Evolutionary conservation across 2,888 invertebrate species (phyloP), one percentile per base, ranked within the genome.

Genomic region (Pristionchus mayeri): DNA sequence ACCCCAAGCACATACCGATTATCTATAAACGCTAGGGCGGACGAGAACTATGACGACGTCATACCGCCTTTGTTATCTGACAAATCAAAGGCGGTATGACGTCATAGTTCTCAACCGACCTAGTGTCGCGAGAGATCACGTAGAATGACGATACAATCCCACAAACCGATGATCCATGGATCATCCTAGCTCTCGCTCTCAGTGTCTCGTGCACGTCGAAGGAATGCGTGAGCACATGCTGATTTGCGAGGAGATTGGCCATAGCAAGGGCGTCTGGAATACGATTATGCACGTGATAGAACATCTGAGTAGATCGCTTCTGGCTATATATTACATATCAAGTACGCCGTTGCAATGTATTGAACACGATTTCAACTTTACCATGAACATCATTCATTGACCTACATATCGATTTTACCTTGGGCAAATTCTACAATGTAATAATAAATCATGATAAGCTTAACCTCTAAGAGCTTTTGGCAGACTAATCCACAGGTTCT

Each of bases 181-280:
- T n/a, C n/a, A 24, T 11, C 11, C 40, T 40, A 24, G 13, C 24
- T 2, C 40, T 11, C 0, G 7, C 40, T 37, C 71, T 4, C 3
- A 71, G 7, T 21, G 71, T 71, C n/a, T 40, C 71, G 21, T 71
- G 44, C 9, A 71, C 71, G 4, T 71, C 71, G 24, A 71, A 71
- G 13, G 71, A 40, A 7, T 40, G 9, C 1, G 24, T 16, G 11
- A 71, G 40, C 24, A 40, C 71, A 13, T 71, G 21, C 18, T 71
- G 37, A 16, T 71, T 71, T 40, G 6, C 11, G 37, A 44, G 24
- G 0, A 71, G 24, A 71, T 24, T 71, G 2, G 37, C 24, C 71
- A 71, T 71, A 2, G 40, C 13, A 0, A 13, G 24, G 1, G 71
- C n/a, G 40, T n/a, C 71, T 71, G 71, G 24, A 34, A 34, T n/a